phyloP scores from a whole-genome alignment of 2,113 vertebrate species.

The Microtus pennsylvanicus region DNA sequence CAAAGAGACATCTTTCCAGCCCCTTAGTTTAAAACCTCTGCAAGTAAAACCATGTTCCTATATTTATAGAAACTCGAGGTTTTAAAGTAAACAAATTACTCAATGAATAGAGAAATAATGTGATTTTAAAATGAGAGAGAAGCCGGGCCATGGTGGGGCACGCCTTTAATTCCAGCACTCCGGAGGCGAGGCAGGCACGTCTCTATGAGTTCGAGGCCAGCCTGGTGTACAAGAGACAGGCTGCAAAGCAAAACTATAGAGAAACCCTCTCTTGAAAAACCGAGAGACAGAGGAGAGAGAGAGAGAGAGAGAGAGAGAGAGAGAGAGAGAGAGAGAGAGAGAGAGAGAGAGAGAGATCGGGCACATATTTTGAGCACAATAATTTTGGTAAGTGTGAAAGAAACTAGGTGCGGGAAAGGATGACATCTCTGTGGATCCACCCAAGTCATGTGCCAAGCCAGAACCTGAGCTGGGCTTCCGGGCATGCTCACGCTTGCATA shows the following conservation, averaged over 20 bases:
- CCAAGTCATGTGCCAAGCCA: background rate
- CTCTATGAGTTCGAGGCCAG: too few species aligned
- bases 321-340: too few species aligned
- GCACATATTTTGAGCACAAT: background rate
- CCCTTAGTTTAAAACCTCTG: slow-evolving; percentile 9
- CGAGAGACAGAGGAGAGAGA: too few species aligned
- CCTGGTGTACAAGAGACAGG: too few species aligned
- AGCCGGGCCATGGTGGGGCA: too few species aligned
- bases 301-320: background rate
- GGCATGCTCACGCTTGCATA: background rate
- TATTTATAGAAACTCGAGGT: slow-evolving; percentile 12
- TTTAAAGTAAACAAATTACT: slow-evolving; percentile 30
- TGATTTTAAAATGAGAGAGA: background rate
- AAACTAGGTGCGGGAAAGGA: background rate
- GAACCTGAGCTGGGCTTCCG: background rate
- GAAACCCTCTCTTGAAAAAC: too few species aligned
- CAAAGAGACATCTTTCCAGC: too few species aligned
- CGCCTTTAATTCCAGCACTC: too few species aligned
- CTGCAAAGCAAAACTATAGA: too few species aligned
- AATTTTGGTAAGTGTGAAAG: background rate
- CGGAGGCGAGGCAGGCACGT: too few species aligned
- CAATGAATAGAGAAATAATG: background rate
- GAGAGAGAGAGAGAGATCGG: too few species aligned
- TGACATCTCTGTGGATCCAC: background rate
- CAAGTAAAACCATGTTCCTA: slow-evolving; percentile 8